Base-by-base conservation (phyloP, 2,888 invertebrate genomes). In the Leucozona laternaria region DNA sequence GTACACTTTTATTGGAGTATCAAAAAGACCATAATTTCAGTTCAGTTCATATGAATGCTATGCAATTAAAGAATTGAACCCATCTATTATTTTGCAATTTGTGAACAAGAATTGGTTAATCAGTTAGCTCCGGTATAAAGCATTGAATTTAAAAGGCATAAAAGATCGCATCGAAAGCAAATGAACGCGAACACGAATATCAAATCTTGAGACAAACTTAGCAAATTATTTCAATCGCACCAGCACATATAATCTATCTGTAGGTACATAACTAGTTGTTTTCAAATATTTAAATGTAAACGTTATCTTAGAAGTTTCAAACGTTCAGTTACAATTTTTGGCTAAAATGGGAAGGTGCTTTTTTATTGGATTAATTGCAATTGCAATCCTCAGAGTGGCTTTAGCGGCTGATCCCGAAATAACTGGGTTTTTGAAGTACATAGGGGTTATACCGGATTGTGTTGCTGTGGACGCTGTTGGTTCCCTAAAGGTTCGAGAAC, bases 391-490 rank as follows among this genome's bases (percentile, higher is more conserved):
- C 58, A 76, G 64, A 75, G 57, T 20, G 22, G 62, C 28, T 22
- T 76, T 55, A 50, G 88, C 88, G 2, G 88, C 88, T 55, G 92
- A 92, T 57, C 89, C 91, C 6, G 91, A 90, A 40, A 89, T 91
- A 2, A 90, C 90, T 1, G 91, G 90, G 64, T 90, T 91, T 40
- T 89, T 92, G 89, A 90, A 90, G 40, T 89, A 90, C 70, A 79
- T 91, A 64, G 88, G 90, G 66, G 90, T 92, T 2, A 90, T 92
- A 88, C 92, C 92, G 2, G 92, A 92, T 88, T 86, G 92, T 0
- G 89, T 92, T 25, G 87, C 89, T 2, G 83, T 89, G 4, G 92
- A 92, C 11, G 92, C 92, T 0, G 89, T 91, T 31, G 89, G 91
- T 20, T 91, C 91, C 75, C 87, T 92, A 5, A 90, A 91, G 82